Evolutionary conservation across 2,888 invertebrate species (phyloP).

Genomic region (Scaptomyza caliginosa): DNA sequence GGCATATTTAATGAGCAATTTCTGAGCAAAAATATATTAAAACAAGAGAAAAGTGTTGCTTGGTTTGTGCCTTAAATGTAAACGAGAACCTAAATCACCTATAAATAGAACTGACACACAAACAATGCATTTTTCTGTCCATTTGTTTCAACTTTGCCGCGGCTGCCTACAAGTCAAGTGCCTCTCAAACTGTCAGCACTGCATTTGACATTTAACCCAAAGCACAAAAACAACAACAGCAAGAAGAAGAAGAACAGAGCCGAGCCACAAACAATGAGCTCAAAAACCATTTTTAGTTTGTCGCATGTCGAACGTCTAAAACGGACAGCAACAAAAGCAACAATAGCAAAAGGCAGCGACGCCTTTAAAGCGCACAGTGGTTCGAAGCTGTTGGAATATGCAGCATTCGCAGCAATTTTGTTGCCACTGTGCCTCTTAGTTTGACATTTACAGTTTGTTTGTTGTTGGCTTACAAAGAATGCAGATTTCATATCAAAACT

Average conservation of each 20-base stretch:
- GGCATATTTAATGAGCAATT: conserved; percentile 22
- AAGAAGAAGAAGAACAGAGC: conserved; percentile 2
- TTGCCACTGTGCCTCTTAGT: conserved; percentile 40
- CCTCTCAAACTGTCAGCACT: conserved; percentile 61
- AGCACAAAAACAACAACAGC: conserved; percentile 35
- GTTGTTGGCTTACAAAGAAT: conserved; percentile 14
- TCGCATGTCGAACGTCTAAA: conserved; percentile 38
- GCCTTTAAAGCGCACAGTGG: conserved; percentile 45
- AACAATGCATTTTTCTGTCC: conserved; percentile 27
- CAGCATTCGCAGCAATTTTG: neutral
- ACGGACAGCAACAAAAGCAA: conserved; percentile 11
- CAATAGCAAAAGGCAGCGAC: conserved; percentile 9
- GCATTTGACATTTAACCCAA: conserved; percentile 67
- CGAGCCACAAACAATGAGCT: conserved; percentile 33
- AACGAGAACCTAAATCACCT: neutral
- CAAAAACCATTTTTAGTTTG: conserved; percentile 42
- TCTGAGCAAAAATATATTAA: neutral
- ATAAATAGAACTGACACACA: conserved; percentile 7
- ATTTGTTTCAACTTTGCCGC: conserved; percentile 67
- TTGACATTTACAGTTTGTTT: conserved; percentile 64
- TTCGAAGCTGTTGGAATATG: neutral
- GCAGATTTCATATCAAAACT: conserved; percentile 22
- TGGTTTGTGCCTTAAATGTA: neutral
- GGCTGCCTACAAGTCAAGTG: conserved; percentile 56
- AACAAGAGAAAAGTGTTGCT: neutral